Conservation (phyloP, 1,140 invertebrate genomes). For the Drosophila littoralis region DNA sequence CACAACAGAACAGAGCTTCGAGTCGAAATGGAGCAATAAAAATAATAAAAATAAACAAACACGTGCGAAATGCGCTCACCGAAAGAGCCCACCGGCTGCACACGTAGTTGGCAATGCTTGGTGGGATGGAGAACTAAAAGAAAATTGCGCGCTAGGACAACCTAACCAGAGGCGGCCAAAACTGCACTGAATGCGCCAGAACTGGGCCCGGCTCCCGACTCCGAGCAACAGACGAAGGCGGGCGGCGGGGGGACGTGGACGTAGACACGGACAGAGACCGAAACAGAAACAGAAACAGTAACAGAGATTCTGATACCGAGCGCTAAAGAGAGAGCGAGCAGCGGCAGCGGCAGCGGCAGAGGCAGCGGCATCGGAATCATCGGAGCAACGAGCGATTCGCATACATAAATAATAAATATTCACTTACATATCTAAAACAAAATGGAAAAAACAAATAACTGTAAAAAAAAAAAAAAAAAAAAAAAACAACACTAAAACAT, state of each 20-base stretch:
- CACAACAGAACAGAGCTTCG: background rate
- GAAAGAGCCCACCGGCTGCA: background rate
- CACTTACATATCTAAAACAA: conserved; percentile 18
- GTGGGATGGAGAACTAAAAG: conserved; percentile 20
- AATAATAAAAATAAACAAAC: conserved; percentile 31
- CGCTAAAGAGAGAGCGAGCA: conserved; percentile 23
- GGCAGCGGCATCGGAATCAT: conserved; percentile 52
- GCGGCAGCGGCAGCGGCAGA: background rate
- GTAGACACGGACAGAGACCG: conserved; percentile 23
- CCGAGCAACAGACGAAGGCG: conserved; percentile 20
- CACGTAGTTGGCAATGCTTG: background rate
- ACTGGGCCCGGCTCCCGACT: conserved; percentile 48
- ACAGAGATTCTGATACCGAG: conserved; percentile 18
- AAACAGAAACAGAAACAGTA: conserved; percentile 37
- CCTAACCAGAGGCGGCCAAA: conserved; percentile 69
- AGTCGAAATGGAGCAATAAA: conserved; percentile 7
- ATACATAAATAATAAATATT: conserved; percentile 37
- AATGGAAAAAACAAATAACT: conserved; percentile 2
- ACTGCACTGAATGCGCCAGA: conserved; percentile 62
- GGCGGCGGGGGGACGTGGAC: background rate
- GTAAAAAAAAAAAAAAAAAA: conserved; percentile 40
- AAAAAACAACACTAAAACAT: conserved; percentile 30
- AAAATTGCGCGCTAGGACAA: conserved; percentile 51
- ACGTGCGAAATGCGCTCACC: conserved; percentile 13
- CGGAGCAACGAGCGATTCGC: conserved; percentile 42